These are phyloP conservation scores for Perithous albicinctus DNA, from an alignment of 2,888 invertebrate genomes.

Conservation along the genomic window DNA sequence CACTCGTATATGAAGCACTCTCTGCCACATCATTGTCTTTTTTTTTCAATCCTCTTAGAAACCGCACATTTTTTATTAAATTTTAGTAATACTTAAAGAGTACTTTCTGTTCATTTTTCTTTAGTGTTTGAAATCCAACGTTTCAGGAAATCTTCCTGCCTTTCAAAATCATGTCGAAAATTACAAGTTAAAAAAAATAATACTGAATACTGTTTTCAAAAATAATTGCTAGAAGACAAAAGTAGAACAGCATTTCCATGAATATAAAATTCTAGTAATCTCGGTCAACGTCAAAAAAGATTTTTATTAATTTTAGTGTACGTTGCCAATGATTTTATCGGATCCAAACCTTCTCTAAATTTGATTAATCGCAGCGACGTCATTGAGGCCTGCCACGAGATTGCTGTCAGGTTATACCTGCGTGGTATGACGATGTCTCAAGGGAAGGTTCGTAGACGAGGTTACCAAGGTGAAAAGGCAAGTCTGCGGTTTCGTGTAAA, in stretches of 20 bases:
- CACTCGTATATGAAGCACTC: background rate
- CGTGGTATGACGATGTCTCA: background rate
- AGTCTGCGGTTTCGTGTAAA: slow-evolving; percentile 42
- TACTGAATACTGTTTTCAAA: no score
- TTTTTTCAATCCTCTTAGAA: background rate
- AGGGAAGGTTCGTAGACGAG: slow-evolving; percentile 23
- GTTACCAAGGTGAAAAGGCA: slow-evolving; percentile 39
- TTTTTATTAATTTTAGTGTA: background rate
- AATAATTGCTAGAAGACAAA: background rate
- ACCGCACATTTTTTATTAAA: background rate
- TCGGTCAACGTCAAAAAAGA: background rate
- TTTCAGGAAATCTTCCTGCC: no score
- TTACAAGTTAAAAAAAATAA: no score
- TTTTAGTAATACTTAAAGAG: no score
- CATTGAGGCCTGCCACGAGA: background rate
- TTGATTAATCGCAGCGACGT: slow-evolving; percentile 15
- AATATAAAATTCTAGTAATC: background rate
- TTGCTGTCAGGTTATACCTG: slow-evolving; percentile 12
- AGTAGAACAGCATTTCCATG: background rate
- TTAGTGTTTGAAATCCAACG: no score
- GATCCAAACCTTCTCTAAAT: background rate
- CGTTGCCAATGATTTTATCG: background rate
- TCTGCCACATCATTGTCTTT: background rate
- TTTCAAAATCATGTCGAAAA: no score
- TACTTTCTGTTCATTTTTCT: no score